Percentiles rank a stretch among this genome's conserved stretches.
Conservation (phyloP, 2,113 vertebrate species). For the Ceuthmochares aereus region DNA sequence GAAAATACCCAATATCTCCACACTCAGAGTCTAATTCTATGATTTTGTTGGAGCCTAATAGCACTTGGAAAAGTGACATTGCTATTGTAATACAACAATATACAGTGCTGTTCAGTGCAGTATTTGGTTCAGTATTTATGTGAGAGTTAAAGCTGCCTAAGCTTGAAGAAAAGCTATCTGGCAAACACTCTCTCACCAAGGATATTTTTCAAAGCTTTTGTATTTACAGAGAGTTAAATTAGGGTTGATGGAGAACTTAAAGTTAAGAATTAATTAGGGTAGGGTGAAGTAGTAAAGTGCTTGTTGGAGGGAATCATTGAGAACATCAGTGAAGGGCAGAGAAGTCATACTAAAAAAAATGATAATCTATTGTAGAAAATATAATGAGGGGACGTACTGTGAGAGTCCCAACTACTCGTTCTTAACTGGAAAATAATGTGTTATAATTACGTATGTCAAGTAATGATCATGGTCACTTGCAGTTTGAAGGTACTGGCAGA, state of each 20-base stretch:
- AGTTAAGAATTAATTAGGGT: constrained; percentile 51
- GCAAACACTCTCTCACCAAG: background rate
- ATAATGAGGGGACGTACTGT: background rate
- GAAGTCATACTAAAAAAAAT: background rate
- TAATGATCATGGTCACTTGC: background rate
- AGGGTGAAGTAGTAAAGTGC: background rate
- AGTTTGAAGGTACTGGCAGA: background rate
- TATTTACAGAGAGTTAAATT: background rate
- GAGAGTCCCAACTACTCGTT: background rate
- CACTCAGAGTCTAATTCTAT: background rate
- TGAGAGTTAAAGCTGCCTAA: background rate
- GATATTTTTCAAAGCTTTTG: background rate
- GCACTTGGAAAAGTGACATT: background rate
- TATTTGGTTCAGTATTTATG: background rate
- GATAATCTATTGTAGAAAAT: background rate
- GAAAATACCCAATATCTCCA: background rate
- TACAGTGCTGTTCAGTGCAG: background rate
- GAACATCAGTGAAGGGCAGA: constrained; percentile 19
- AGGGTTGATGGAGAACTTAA: background rate
- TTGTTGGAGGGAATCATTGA: constrained; percentile 9
- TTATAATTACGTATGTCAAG: background rate
- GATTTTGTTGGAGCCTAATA: background rate
- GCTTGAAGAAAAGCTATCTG: background rate
- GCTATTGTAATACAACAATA: background rate
- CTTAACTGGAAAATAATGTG: background rate